Percentiles rank a stretch among this genome's conserved stretches.
phyloP scores from a whole-genome alignment of 2,113 vertebrate genomes.

The Chinchilla lanigera region DNA sequence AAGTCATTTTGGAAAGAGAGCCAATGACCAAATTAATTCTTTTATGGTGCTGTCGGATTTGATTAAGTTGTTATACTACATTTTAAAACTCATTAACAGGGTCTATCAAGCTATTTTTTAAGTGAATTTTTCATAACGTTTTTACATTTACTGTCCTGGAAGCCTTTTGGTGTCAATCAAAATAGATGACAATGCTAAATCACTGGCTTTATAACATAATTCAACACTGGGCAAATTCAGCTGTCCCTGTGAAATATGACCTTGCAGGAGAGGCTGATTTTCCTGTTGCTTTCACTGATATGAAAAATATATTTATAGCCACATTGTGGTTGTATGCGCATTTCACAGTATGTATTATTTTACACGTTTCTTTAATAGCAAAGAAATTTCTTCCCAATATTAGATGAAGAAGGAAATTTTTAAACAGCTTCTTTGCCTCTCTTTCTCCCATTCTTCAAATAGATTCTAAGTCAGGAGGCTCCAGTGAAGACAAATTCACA shows the following conservation, averaged over 20 bases:
- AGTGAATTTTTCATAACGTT: constrained; percentile 44
- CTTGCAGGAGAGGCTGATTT: constrained; percentile 58
- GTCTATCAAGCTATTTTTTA: constrained; percentile 70
- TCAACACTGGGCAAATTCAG: constrained; percentile 60
- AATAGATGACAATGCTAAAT: constrained; percentile 74
- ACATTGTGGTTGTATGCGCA: not conserved
- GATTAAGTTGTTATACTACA: constrained; percentile 75
- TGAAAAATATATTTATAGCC: constrained; percentile 67
- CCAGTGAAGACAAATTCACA: constrained; percentile 23
- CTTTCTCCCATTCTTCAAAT: constrained; percentile 37
- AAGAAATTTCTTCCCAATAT: constrained; percentile 23
- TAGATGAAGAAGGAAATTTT: not conserved
- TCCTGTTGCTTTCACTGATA: constrained; percentile 64
- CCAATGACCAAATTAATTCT: constrained; percentile 78
- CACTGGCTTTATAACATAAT: constrained; percentile 63
- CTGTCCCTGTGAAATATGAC: constrained; percentile 74
- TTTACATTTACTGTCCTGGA: constrained; percentile 74
- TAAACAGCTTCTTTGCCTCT: not conserved
- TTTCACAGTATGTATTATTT: constrained; percentile 31
- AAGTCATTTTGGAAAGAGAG: constrained; percentile 75
- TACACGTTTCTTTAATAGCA: constrained; percentile 38
- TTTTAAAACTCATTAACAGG: constrained; percentile 78
- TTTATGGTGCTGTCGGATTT: constrained; percentile 78
- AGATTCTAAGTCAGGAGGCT: constrained; percentile 29
- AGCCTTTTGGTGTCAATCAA: constrained; percentile 80